These are phyloP conservation scores for Trypoxylon attenuatum DNA, from an alignment of 2,888 invertebrate species.

Conservation along the genomic window DNA sequence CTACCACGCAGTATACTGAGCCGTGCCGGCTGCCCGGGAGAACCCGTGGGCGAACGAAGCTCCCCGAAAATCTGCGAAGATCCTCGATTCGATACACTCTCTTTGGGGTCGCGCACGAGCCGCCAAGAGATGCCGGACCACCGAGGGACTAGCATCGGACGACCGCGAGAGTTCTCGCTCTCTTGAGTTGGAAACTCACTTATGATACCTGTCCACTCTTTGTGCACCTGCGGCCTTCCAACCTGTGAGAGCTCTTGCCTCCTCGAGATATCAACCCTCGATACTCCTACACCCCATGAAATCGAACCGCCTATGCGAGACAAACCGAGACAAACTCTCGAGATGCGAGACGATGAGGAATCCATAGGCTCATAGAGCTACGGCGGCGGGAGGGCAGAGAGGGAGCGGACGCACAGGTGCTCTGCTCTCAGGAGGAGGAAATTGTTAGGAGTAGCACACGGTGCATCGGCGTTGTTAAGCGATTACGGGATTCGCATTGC, in stretches of 20 bases:
- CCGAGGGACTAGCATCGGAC: constrained; percentile 40
- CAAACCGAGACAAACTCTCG: not conserved
- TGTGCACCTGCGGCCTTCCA: no score
- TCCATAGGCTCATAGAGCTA: not conserved
- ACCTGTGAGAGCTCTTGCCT: not conserved
- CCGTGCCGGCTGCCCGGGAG: constrained; percentile 58
- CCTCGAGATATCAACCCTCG: not conserved
- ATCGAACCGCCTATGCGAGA: not conserved
- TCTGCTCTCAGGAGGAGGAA: not conserved
- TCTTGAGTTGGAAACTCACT: constrained; percentile 9
- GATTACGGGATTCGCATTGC: not conserved
- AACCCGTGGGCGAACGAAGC: constrained; percentile 62
- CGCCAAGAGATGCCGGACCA: constrained; percentile 44
- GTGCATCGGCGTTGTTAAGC: not conserved
- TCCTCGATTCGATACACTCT: constrained; percentile 68
- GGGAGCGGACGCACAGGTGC: not conserved
- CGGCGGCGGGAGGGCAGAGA: not conserved
- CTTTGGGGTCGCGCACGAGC: constrained; percentile 61
- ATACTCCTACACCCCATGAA: not conserved
- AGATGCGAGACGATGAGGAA: not conserved
- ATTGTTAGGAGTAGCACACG: not conserved
- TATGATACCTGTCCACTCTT: no score
- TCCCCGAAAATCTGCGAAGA: constrained; percentile 70
- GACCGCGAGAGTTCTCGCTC: constrained; percentile 20
- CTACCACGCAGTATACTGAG: constrained; percentile 69